Evolutionary conservation across 2,888 invertebrate species (phyloP).

Genomic region (Yponomeuta evonymella): DNA sequence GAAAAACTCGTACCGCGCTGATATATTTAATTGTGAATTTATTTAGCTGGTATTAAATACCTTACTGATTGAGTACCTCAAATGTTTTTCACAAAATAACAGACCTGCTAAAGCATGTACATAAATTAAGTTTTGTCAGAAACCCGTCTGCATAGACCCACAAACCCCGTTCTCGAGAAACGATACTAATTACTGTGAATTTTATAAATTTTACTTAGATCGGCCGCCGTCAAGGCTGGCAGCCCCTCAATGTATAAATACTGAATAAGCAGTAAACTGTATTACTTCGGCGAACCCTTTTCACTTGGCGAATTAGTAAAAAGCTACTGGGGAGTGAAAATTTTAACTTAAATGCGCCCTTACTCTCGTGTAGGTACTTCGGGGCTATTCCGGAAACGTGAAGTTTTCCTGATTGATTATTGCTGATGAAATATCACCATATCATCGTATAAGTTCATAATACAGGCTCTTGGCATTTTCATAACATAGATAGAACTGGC

Average conservation of each 20-base stretch:
- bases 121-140: too few relatives aligned
- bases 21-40: not conserved
- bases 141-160: too few relatives aligned
- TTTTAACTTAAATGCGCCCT: conserved; percentile 73
- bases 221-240: conserved; percentile 54
- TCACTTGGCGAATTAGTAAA: conserved; percentile 77
- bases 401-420: not conserved
- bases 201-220: conserved; percentile 64
- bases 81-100: too few relatives aligned
- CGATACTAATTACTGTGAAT: conserved; percentile 45
- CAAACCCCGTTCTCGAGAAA: conserved; percentile 1
- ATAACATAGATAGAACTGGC: too few relatives aligned
- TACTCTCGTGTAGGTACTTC: conserved; percentile 37
- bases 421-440: too few relatives aligned
- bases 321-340: conserved; percentile 75
- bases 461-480: too few relatives aligned
- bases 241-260: conserved; percentile 71
- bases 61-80: too few relatives aligned
- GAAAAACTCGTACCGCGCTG: not conserved
- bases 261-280: conserved; percentile 77
- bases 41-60: too few relatives aligned
- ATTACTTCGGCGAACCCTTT: conserved; percentile 75
- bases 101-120: too few relatives aligned
- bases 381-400: not conserved
- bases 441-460: too few relatives aligned